phyloP scores from a whole-genome alignment of 2,113 vertebrate species.

The Propithecus coquereli region DNA sequence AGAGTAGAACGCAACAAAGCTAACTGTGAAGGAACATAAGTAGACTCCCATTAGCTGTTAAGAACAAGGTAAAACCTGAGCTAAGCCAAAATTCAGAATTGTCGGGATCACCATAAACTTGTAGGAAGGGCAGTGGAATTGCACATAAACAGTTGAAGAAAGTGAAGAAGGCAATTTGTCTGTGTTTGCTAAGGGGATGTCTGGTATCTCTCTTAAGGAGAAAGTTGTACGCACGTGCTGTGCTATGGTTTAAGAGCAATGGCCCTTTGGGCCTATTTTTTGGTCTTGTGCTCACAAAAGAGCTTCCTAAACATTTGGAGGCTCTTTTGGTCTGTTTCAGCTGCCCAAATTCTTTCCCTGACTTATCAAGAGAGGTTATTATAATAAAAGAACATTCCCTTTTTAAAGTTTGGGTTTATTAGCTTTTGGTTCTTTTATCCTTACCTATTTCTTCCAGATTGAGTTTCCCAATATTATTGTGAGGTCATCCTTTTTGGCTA shows the following conservation, averaged over 20 bases:
- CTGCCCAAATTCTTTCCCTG: constrained; percentile 45
- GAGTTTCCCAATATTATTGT: constrained; percentile 17
- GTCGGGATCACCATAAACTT: not conserved
- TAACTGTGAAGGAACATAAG: not conserved
- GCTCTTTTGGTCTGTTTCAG: constrained; percentile 7
- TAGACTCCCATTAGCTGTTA: not conserved
- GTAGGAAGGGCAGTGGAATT: not conserved
- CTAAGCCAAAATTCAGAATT: not conserved
- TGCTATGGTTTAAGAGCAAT: not conserved
- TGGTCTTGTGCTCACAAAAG: not conserved
- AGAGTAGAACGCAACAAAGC: constrained; percentile 6
- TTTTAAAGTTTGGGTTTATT: not conserved
- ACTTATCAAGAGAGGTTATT: constrained; percentile 44
- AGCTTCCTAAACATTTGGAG: not conserved
- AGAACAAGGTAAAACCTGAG: not conserved
- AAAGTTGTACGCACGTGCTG: not conserved
- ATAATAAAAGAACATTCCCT: not conserved
- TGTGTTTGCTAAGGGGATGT: not conserved
- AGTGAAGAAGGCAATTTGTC: not conserved
- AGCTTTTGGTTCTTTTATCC: constrained; percentile 26
- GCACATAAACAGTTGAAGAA: not conserved
- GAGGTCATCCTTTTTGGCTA: not conserved
- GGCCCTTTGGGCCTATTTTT: not conserved
- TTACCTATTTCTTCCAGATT: not conserved
- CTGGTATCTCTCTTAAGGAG: not conserved